A percentile compares a stretch with the other conserved stretches of the same genome.
Conservation (phyloP, 2,113 vertebrate species). For the Odobenus rosmarus region DNA sequence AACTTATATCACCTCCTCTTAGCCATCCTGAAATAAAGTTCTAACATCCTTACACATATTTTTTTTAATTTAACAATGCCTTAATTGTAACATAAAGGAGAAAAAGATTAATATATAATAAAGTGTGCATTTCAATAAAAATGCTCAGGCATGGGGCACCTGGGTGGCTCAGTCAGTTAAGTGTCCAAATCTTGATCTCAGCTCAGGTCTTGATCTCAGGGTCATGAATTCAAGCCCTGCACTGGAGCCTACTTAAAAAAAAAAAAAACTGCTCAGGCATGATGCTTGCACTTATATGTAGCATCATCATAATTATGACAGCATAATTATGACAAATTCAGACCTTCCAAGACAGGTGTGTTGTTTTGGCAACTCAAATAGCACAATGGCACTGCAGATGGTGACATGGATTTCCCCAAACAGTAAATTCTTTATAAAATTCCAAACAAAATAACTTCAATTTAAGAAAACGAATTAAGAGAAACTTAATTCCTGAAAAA, state of each 20-base stretch:
- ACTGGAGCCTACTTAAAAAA: neutral
- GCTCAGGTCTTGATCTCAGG: neutral
- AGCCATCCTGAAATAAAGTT: conserved; percentile 38
- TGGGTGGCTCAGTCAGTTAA: neutral
- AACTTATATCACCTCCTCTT: neutral
- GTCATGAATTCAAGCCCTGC: neutral
- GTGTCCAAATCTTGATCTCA: neutral
- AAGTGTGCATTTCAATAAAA: neutral
- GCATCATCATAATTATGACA: conserved; percentile 5
- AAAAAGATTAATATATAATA: neutral
- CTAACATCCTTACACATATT: neutral
- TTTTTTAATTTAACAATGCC: conserved; percentile 2
- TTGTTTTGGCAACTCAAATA: conserved; percentile 1
- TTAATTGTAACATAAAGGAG: neutral
- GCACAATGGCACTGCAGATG: neutral
- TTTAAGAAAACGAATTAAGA: conserved; percentile 41
- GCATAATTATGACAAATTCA: neutral
- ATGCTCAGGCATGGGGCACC: neutral
- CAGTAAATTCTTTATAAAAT: conserved; percentile 27
- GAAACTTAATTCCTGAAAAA: conserved; percentile 36
- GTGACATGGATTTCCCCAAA: conserved; percentile 1
- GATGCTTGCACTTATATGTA: neutral
- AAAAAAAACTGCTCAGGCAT: neutral
- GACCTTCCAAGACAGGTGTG: neutral
- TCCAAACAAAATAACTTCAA: conserved; percentile 50